Evolutionary conservation across 2,113 vertebrate genomes (phyloP).

Genomic region (Steatornis caripensis): DNA sequence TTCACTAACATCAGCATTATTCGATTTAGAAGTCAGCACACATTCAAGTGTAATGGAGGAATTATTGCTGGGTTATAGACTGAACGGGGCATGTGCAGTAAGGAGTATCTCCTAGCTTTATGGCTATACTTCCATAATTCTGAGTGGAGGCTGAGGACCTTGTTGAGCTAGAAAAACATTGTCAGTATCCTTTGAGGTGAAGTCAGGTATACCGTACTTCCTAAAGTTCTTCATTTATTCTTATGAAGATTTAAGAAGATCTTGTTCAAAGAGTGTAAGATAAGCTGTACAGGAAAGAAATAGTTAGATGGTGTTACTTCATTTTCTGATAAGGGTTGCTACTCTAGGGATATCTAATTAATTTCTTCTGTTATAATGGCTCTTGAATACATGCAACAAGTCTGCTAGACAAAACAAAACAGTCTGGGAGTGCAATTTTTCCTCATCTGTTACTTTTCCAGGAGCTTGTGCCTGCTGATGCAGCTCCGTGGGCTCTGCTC

Average conservation of each 20-base stretch:
- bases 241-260: neutral
- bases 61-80: neutral
- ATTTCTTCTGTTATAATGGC: neutral
- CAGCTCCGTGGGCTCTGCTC: neutral
- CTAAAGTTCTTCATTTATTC: neutral
- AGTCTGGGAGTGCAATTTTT: neutral
- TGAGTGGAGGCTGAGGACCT: neutral
- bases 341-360: neutral
- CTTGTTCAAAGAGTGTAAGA: neutral
- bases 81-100: neutral
- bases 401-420: neutral
- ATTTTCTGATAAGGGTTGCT: neutral
- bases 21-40: neutral
- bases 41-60: neutral
- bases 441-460: neutral
- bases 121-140: fast-evolving
- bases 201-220: neutral
- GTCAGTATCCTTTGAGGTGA: neutral
- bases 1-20: neutral
- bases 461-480: neutral
- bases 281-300: neutral
- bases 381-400: neutral
- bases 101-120: neutral
- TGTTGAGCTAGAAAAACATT: neutral
- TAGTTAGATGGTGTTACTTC: neutral